A percentile compares a stretch with the other conserved stretches of the same genome.
Conservation (phyloP, 2,113 vertebrate genomes). For the Xenopus borealis region DNA sequence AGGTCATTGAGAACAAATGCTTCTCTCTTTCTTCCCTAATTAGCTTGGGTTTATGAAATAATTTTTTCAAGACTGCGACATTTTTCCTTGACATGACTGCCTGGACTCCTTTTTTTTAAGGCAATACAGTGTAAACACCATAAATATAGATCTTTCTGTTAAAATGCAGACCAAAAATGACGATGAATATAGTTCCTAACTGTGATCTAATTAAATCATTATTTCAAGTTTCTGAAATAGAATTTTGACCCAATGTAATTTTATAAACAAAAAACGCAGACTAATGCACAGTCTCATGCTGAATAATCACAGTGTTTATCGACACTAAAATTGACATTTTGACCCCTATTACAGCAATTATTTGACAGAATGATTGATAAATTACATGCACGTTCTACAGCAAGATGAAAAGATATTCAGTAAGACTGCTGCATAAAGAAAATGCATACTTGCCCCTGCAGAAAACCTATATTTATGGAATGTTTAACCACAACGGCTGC, state of each 20-base stretch:
- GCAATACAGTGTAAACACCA: not conserved
- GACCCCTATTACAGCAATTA: not conserved
- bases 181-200: too few species aligned
- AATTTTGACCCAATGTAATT: not conserved
- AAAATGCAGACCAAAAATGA: not conserved
- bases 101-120: not conserved
- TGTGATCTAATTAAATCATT: not conserved
- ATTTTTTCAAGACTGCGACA: not conserved
- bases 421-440: too few species aligned
- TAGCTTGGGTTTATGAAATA: slow-evolving; percentile 19
- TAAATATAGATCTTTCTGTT: not conserved
- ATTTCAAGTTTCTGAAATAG: not conserved
- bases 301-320: not conserved
- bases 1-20: slow-evolving; percentile 25
- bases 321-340: not conserved
- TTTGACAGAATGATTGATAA: slow-evolving; percentile 1
- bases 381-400: not conserved
- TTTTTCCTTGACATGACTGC: not conserved
- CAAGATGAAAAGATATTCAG: too few species aligned
- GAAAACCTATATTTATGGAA: too few species aligned
- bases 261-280: not conserved
- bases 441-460: too few species aligned
- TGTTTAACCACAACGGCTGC: too few species aligned
- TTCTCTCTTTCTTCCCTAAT: slow-evolving; percentile 26
- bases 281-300: not conserved